Evolutionary conservation across 2,888 invertebrate species (phyloP), one percentile per base, ranked within the genome.

Genomic region (Andrena dorsata): DNA sequence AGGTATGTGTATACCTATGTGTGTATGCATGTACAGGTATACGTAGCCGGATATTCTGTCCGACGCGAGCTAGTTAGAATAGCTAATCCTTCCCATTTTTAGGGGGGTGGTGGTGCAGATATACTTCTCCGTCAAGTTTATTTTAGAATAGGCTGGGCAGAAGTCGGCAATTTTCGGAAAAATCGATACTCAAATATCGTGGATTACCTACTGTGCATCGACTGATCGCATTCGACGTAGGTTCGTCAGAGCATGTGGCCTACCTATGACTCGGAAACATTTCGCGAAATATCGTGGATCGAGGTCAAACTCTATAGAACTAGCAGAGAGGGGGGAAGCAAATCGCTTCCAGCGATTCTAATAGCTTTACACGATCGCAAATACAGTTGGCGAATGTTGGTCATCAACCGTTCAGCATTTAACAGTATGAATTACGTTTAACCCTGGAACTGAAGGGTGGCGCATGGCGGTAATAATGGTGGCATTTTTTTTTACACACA

Each of bases 221-320:
- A 71, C 35, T 51, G 56, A 30, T 58, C 61, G 60, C 30, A n/a
- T 51, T 47, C 68, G 72, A 70, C 63, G n/a, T 72, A 68, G 60
- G 76, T 79, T 80, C 75, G 69, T 82, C 72, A 26, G 30, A 23
- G 70, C 30, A 49, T 35, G 32, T 47, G 23, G 61, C 69, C 60
- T 60, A 58, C 73, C 60, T 60, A 53, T 73, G 71, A 74, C 49
- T 26, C 64, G 53, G 49, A 51, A 84, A 70, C 80, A 61, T 87
- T 80, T 87, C 73, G 73, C 66, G 80, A 79, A 82, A 78, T 82
- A 82, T 78, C 75, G 61, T 16, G 56, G 35, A 80, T 70, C 71
- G 71, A 30, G 84, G 75, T 80, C 76, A 86, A 80, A 80, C 80
- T 71, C 73, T 16, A 75, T 76, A 77, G 65, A 83, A 86, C 79